Evolutionary conservation across 1,140 invertebrate genomes (phyloP).

Genomic region (Caenorhabditis brenneri): DNA sequence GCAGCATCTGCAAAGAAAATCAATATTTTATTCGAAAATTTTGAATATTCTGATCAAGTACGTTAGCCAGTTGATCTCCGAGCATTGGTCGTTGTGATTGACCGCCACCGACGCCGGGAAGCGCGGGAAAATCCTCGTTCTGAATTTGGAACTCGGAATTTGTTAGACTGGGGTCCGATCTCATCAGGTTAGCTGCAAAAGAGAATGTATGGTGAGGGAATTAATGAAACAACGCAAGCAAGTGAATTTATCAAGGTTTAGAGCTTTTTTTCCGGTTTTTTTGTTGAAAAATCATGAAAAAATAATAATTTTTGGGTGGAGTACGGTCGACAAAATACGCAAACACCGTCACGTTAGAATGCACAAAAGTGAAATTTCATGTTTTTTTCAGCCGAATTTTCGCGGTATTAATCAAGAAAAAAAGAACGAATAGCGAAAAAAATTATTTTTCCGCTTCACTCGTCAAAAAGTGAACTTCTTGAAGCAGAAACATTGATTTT

Average conservation of each 20-base stretch:
- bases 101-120: conserved; percentile 77
- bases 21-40: neutral
- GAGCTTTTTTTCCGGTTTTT: neutral
- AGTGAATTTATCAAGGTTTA: too few relatives aligned
- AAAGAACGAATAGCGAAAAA: neutral
- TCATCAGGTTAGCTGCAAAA: conserved; percentile 59
- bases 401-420: neutral
- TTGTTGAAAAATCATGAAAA: neutral
- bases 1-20: conserved; percentile 41
- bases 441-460: too few relatives aligned
- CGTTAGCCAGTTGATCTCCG: conserved; percentile 24
- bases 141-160: conserved; percentile 89
- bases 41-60: conserved; percentile 45
- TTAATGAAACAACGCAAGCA: too few relatives aligned
- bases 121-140: conserved; percentile 95
- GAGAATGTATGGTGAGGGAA: too few relatives aligned
- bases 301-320: neutral
- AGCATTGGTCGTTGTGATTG: conserved; percentile 30
- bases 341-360: neutral
- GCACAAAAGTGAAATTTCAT: too few relatives aligned
- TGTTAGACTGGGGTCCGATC: conserved; percentile 48
- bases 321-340: neutral
- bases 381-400: neutral
- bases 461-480: too few relatives aligned
- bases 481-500: too few relatives aligned